Conservation (phyloP, 2,113 vertebrate species). For the Anoplopoma fimbria region DNA sequence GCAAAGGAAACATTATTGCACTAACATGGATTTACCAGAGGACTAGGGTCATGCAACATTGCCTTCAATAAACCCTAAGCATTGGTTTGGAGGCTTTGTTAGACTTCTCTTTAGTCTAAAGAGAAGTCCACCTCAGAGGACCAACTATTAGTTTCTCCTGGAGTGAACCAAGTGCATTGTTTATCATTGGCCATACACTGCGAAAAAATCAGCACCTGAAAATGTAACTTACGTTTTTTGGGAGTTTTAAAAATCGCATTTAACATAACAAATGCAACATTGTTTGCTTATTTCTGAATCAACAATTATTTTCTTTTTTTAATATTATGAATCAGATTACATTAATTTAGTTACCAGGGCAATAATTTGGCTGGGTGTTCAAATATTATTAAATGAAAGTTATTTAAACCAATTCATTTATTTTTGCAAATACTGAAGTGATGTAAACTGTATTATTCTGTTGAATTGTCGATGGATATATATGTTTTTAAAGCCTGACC, state of each 20-base stretch:
- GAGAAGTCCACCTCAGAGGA: constrained; percentile 52
- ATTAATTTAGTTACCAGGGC: background rate
- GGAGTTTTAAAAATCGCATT: background rate
- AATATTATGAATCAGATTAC: background rate
- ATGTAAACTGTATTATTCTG: background rate
- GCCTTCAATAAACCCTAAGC: constrained; percentile 19
- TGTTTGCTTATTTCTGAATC: background rate
- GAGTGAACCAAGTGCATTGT: constrained; percentile 56
- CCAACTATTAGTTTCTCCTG: constrained; percentile 63
- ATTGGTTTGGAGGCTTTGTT: constrained; percentile 34
- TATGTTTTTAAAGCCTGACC: background rate
- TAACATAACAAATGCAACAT: background rate
- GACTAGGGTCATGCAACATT: constrained; percentile 11
- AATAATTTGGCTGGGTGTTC: background rate
- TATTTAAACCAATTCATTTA: background rate
- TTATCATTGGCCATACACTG: constrained; percentile 46
- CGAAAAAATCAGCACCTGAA: constrained; percentile 18
- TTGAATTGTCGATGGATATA: background rate
- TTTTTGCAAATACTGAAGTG: background rate
- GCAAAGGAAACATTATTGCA: background rate
- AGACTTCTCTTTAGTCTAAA: constrained; percentile 38
- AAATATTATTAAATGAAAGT: background rate
- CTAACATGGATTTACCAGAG: background rate
- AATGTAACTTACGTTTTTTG: background rate
- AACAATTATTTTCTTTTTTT: background rate